Conservation (phyloP, 2,888 invertebrate genomes). For the Dryobotodes eremita region DNA sequence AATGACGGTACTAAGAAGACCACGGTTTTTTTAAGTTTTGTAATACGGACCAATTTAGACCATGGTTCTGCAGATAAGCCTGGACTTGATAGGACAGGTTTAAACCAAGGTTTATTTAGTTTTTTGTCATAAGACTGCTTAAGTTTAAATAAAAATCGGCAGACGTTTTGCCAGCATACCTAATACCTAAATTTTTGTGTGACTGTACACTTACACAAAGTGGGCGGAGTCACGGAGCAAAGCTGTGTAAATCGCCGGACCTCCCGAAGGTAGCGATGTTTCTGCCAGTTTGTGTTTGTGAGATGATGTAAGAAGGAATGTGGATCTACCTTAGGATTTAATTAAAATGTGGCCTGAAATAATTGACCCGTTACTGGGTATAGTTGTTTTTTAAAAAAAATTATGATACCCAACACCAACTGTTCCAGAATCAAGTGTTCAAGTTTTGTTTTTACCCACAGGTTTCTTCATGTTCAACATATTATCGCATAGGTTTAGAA, state of each 20-base stretch:
- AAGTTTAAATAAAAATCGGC: background rate
- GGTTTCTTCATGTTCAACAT: background rate
- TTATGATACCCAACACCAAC: too few species aligned
- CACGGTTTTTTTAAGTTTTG: too few species aligned
- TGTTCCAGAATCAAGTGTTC: too few species aligned
- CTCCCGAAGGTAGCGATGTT: slow-evolving; percentile 41
- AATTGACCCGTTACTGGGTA: too few species aligned
- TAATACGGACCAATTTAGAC: too few species aligned
- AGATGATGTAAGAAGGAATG: slow-evolving; percentile 27
- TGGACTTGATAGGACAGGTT: too few species aligned
- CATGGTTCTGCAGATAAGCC: too few species aligned
- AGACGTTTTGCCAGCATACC: background rate
- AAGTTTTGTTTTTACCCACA: background rate
- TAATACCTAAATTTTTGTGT: background rate
- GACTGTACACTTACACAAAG: background rate
- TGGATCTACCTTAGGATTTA: slow-evolving; percentile 18
- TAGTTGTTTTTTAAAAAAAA: background rate
- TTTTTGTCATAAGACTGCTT: too few species aligned
- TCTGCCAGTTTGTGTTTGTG: slow-evolving; percentile 24
- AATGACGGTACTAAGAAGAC: too few species aligned
- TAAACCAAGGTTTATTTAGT: too few species aligned
- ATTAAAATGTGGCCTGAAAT: background rate
- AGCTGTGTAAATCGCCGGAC: slow-evolving; percentile 40
- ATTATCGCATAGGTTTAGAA: background rate
- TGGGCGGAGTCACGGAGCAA: slow-evolving; percentile 10